Evolutionary conservation across 1,140 invertebrate species (phyloP), one percentile per base, ranked within the genome.

Genomic region (Apocrypta bakeri): DNA sequence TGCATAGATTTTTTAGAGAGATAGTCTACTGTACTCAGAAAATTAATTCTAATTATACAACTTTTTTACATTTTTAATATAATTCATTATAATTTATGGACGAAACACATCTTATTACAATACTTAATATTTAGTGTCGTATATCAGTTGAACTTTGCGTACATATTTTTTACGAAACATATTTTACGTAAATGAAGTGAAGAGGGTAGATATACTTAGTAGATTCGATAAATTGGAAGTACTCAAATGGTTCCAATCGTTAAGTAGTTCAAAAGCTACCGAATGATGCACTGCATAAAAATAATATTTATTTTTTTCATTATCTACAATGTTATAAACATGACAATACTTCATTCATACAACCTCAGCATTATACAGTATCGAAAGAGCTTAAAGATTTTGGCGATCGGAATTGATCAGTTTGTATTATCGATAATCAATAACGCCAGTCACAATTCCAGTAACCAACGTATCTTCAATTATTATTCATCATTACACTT

Each of bases 191-290:
- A 48, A 40, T 6, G 48, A 56, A 56, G 40, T 79, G 11, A 21
- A 69, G 69, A 69, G 9, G 9, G 27, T 1, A 24, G 31, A 8
- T 14, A 71, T 42, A 24, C 1, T 29, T 42, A 77, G 25, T 64
- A 40, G 37, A 40, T 14, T 37, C 14, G 17, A 1, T 27, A 42
- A 78, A 6, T 69, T 56, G 40, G 77, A 79, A 71, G 64, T 79
- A 69, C 40, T 48, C 14, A 8, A 71, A 25, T n/a, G 8, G 68
- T 24, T 77, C 63, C 17, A 64, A 66, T 76, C 74, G 63, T 76
- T 76, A 37, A 77, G 37, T 25, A 40, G 17, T 64, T 77, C 1
- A 66, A 56, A 40, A 66, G 61, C 9, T 63, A 76, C 24, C 17
- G 2, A 7, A 33, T 25, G 3, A 63, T 76, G 2, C n/a, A 31